phyloP scores from a whole-genome alignment of 2,888 invertebrate genomes.

The Aelia acuminata region DNA sequence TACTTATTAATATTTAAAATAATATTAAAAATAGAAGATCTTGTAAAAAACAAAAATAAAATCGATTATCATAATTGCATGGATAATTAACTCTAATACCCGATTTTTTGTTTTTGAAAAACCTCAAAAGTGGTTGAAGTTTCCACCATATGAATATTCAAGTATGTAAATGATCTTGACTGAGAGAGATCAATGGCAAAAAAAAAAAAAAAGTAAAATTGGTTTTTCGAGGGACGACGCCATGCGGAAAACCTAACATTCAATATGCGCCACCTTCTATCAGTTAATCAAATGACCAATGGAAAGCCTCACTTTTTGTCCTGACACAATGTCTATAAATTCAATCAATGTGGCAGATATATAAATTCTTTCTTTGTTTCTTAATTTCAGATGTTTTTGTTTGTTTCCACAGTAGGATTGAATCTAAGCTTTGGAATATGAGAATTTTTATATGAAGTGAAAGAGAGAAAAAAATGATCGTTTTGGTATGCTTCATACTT shows the following conservation, averaged over 20 bases:
- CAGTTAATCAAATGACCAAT: conserved; percentile 14
- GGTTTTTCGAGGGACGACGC: not conserved
- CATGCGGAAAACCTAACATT: not conserved
- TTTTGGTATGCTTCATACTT: too few relatives aligned
- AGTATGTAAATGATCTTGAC: not conserved
- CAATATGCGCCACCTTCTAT: not conserved
- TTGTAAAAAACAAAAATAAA: not conserved
- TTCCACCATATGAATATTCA: not conserved
- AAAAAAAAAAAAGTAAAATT: not conserved
- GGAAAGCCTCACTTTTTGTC: not conserved
- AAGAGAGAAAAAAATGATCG: too few relatives aligned
- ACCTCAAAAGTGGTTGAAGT: not conserved
- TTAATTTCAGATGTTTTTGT: too few relatives aligned
- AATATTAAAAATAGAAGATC: not conserved
- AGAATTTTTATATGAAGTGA: too few relatives aligned
- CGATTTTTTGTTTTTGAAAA: not conserved
- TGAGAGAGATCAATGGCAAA: not conserved
- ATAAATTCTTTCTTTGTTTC: not conserved
- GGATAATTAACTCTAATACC: not conserved
- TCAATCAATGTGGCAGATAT: not conserved
- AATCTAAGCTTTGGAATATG: too few relatives aligned
- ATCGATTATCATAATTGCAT: not conserved
- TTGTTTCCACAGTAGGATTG: too few relatives aligned
- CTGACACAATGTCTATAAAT: not conserved
- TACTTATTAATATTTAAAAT: not conserved